phyloP scores from a whole-genome alignment of 2,113 vertebrate species.

The Mirounga angustirostris region DNA sequence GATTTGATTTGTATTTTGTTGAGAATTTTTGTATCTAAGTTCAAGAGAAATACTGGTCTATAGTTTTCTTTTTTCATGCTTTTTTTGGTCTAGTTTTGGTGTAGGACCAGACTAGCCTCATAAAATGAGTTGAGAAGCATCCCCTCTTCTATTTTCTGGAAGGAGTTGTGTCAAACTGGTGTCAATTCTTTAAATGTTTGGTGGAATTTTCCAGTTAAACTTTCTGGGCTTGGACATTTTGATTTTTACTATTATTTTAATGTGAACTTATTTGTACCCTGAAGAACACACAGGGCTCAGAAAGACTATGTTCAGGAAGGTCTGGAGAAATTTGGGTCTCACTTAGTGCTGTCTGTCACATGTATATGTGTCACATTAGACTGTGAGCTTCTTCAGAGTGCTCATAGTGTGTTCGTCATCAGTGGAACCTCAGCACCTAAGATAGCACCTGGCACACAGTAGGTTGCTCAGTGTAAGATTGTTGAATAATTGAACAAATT shows the following conservation, averaged over 20 bases:
- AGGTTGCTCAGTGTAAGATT: background rate
- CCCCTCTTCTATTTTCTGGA: background rate
- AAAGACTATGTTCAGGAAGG: background rate
- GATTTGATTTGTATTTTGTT: background rate
- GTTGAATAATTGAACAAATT: background rate
- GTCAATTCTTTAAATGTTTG: background rate
- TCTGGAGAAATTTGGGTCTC: background rate
- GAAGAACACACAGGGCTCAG: background rate
- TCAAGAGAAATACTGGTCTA: background rate
- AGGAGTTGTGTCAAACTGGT: background rate
- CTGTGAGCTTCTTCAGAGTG: background rate
- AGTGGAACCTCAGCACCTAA: background rate
- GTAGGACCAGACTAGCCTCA: background rate
- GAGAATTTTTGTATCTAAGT: background rate
- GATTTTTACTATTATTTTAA: background rate
- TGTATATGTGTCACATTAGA: background rate
- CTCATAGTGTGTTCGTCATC: background rate
- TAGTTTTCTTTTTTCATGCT: background rate
- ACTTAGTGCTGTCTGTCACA: background rate
- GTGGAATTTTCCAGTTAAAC: background rate
- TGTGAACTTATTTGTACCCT: background rate
- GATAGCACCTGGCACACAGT: background rate
- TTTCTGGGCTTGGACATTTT: background rate
- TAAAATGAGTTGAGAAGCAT: background rate
- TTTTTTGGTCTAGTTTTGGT: background rate